phyloP scores from a whole-genome alignment of 2,888 invertebrate species.

The Cryptus armator region DNA sequence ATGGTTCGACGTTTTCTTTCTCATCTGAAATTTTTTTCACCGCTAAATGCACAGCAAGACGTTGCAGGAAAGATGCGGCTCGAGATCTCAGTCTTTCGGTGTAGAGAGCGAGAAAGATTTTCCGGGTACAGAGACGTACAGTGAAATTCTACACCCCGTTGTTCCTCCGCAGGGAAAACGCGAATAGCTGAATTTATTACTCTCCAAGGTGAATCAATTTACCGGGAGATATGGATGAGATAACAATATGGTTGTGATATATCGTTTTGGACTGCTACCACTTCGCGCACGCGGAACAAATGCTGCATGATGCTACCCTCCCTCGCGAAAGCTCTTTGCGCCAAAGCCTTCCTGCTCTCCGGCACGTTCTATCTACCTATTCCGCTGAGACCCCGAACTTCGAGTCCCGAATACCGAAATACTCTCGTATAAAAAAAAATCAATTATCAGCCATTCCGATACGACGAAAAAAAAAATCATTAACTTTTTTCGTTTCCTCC shows the following conservation, averaged over 20 bases:
- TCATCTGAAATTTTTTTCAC: no score
- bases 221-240: slow-evolving; percentile 58
- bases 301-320: slow-evolving; percentile 26
- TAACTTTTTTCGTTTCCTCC: no score
- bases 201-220: slow-evolving; percentile 62
- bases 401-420: slow-evolving; percentile 7
- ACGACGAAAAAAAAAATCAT: background rate
- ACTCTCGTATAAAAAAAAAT: background rate
- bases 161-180: slow-evolving; percentile 26
- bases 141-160: slow-evolving; percentile 28
- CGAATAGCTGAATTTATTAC: slow-evolving; percentile 58
- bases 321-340: slow-evolving; percentile 15
- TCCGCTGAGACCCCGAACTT: slow-evolving; percentile 8
- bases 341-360: slow-evolving; percentile 37
- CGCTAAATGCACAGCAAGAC: no score
- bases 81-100: background rate
- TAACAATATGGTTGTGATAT: slow-evolving; percentile 59
- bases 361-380: slow-evolving; percentile 19
- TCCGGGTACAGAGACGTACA: slow-evolving; percentile 28
- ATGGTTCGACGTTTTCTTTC: no score
- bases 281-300: slow-evolving; percentile 21
- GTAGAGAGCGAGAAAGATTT: background rate
- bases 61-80: background rate
- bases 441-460: background rate
- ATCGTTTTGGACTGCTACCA: slow-evolving; percentile 31